These are phyloP conservation scores for Apteryx owenii DNA, from an alignment of 2,113 vertebrate species.

Conservation along the genomic window DNA sequence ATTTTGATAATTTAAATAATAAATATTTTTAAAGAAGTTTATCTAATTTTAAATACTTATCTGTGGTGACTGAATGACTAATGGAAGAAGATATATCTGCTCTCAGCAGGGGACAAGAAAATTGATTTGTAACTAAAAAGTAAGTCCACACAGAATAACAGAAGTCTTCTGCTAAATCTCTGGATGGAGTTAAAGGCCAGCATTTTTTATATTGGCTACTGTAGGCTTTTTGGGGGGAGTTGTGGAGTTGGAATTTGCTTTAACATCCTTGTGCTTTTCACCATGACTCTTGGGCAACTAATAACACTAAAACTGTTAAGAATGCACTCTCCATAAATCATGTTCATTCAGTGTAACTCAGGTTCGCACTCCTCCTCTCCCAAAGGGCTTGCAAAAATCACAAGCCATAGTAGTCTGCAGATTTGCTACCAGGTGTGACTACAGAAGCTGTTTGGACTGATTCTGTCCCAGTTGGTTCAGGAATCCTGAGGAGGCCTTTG, in stretches of 20 bases:
- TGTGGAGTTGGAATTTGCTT: neutral
- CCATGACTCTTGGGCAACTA: neutral
- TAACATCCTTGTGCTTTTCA: neutral
- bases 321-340: neutral
- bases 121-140: neutral
- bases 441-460: neutral
- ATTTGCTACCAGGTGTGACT: neutral
- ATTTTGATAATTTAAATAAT: conserved; percentile 38
- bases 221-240: neutral
- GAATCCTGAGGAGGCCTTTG: neutral
- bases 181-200: neutral
- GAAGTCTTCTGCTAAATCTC: neutral
- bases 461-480: neutral
- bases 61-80: neutral
- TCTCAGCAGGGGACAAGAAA: neutral
- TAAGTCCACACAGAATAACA: neutral
- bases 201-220: neutral
- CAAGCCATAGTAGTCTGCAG: neutral
- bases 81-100: neutral
- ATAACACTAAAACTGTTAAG: neutral
- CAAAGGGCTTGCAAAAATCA: neutral
- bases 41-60: neutral
- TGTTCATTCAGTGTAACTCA: neutral
- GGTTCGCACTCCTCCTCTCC: neutral
- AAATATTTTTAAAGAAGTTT: conserved; percentile 19